Conservation (phyloP, 2,888 invertebrate genomes). For the Myopa testacea region DNA sequence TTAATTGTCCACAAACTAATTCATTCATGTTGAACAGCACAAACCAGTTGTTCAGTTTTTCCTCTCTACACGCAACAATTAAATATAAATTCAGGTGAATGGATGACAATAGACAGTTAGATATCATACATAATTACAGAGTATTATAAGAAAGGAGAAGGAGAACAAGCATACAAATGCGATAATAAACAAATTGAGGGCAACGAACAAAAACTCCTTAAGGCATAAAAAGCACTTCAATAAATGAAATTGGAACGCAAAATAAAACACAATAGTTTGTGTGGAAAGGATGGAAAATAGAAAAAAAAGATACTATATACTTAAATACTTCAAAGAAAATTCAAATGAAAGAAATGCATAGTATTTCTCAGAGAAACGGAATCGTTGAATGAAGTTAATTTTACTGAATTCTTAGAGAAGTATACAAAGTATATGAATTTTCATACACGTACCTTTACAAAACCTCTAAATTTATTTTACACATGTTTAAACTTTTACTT, state of each 20-base stretch:
- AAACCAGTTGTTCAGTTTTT: not conserved
- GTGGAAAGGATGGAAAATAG: not conserved
- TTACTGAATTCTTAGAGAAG: too few relatives aligned
- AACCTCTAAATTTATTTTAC: too few relatives aligned
- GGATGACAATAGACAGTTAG: slow-evolving; percentile 16
- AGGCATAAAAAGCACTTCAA: not conserved
- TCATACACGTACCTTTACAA: too few relatives aligned
- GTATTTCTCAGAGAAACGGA: not conserved
- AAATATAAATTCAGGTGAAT: slow-evolving; percentile 30
- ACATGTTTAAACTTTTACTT: not conserved
- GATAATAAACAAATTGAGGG: not conserved
- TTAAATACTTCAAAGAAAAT: not conserved
- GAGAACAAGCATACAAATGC: not conserved
- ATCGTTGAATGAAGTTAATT: not conserved
- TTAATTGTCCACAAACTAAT: too few relatives aligned
- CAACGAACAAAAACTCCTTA: not conserved
- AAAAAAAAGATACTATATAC: not conserved
- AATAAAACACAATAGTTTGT: not conserved
- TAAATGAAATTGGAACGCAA: slow-evolving; percentile 4
- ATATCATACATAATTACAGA: not conserved
- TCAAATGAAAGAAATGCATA: not conserved
- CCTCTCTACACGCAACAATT: slow-evolving; percentile 12
- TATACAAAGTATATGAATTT: too few relatives aligned
- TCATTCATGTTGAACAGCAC: not conserved
- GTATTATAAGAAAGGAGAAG: not conserved